Conservation (phyloP, 2,888 invertebrate species). For the Dioctria rufipes region DNA sequence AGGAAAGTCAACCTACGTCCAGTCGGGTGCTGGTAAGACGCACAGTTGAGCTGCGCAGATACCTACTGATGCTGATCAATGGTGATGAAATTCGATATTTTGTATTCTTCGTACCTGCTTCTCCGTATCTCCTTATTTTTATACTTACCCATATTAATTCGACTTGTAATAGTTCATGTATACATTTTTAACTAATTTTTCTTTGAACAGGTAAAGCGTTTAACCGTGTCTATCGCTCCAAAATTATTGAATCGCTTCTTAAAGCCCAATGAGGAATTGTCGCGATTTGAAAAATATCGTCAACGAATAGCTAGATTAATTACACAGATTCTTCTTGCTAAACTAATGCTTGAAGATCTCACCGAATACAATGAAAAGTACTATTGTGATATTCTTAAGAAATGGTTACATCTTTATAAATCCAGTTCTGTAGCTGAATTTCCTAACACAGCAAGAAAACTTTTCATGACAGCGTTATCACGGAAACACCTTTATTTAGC, state of each 20-base stretch:
- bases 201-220: constrained; percentile 34
- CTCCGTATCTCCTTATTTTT: no score
- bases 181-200: neutral
- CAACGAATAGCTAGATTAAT: constrained; percentile 50
- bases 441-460: constrained; percentile 48
- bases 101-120: no score
- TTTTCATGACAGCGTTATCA: constrained; percentile 53
- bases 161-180: no score
- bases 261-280: neutral
- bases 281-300: constrained; percentile 45
- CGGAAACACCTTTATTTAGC: constrained; percentile 52
- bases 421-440: constrained; percentile 43
- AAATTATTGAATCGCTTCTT: constrained; percentile 47
- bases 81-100: no score
- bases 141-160: no score
- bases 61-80: no score
- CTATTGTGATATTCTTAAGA: constrained; percentile 54
- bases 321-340: constrained; percentile 49
- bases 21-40: no score
- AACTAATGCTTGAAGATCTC: constrained; percentile 44
- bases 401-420: constrained; percentile 50
- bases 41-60: no score
- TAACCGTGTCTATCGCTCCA: constrained; percentile 21
- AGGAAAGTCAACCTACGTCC: no score
- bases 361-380: constrained; percentile 41